These are phyloP conservation scores for Anadara kagoshimensis DNA, from an alignment of 1,140 invertebrate species.

Conservation along the genomic window DNA sequence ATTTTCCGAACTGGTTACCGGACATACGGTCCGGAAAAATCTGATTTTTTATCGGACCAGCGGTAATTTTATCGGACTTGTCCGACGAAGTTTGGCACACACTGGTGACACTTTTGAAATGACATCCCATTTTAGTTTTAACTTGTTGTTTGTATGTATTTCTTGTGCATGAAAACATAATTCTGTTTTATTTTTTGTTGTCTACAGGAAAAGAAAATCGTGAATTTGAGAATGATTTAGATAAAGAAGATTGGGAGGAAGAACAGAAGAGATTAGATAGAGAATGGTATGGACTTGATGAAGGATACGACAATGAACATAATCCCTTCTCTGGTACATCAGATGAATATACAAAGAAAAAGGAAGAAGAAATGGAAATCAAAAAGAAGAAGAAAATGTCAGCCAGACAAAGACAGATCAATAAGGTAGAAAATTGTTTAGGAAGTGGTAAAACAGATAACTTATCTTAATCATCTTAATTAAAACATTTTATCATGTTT, in stretches of 20 bases:
- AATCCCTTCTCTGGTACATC: slow-evolving; percentile 94
- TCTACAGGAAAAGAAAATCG: slow-evolving; percentile 18
- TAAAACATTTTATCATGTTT: no score
- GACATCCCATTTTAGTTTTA: no score
- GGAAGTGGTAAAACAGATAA: no score
- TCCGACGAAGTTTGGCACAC: no score
- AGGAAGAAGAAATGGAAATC: slow-evolving; percentile 91
- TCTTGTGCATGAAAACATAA: not conserved
- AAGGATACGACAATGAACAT: slow-evolving; percentile 92
- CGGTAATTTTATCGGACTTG: no score
- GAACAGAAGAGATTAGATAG: slow-evolving; percentile 94
- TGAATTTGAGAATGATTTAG: slow-evolving; percentile 65
- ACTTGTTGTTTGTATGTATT: not conserved
- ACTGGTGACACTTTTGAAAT: no score
- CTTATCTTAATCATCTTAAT: no score
- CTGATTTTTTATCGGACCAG: no score
- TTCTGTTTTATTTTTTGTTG: slow-evolving; percentile 1
- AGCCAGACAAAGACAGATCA: slow-evolving; percentile 93
- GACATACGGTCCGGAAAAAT: no score
- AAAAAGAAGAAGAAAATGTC: slow-evolving; percentile 92
- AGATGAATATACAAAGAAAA: slow-evolving; percentile 93
- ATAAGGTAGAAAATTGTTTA: slow-evolving; percentile 84
- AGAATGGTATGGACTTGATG: slow-evolving; percentile 97
- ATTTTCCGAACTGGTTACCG: no score
- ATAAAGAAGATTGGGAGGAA: slow-evolving; percentile 87